Conservation (phyloP, 1,140 invertebrate species). For the Callitettix versicolor region DNA sequence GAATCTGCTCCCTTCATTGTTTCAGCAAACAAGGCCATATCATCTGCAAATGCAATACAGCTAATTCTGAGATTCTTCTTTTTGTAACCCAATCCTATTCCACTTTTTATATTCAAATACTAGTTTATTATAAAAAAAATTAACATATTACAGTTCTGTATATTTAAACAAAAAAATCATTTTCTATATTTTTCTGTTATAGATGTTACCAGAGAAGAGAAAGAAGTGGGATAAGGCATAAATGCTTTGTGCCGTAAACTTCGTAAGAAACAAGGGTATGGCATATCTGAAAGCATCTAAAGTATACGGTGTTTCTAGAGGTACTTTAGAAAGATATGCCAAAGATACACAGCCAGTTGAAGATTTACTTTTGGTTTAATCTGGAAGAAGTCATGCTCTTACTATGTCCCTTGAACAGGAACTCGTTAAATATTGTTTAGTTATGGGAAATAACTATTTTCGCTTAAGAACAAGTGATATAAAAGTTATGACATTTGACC, state of each 20-base stretch:
- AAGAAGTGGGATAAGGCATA: neutral
- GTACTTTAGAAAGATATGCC: constrained; percentile 19
- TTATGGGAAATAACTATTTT: constrained; percentile 4
- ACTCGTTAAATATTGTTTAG: neutral
- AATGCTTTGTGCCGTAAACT: constrained; percentile 13
- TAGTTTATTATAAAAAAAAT: too few species aligned
- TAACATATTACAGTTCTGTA: too few species aligned
- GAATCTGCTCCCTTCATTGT: too few species aligned
- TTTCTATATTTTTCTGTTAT: too few species aligned
- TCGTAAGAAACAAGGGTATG: constrained; percentile 23
- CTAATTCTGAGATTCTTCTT: too few species aligned
- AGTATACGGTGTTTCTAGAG: constrained; percentile 24
- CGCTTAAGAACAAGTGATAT: neutral
- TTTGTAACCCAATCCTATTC: too few species aligned
- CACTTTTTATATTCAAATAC: too few species aligned
- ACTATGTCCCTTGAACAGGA: constrained; percentile 2
- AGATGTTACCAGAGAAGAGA: too few species aligned
- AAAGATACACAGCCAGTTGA: neutral
- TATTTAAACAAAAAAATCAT: too few species aligned
- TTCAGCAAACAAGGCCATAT: too few species aligned
- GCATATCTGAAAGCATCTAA: constrained; percentile 22
- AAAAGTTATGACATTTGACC: neutral
- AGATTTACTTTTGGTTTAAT: neutral
- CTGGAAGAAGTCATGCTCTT: neutral
- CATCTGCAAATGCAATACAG: too few species aligned